These are phyloP conservation scores for Gasterosteus aculeatus DNA, from an alignment of 2,113 vertebrate genomes.

Conservation along the genomic window DNA sequence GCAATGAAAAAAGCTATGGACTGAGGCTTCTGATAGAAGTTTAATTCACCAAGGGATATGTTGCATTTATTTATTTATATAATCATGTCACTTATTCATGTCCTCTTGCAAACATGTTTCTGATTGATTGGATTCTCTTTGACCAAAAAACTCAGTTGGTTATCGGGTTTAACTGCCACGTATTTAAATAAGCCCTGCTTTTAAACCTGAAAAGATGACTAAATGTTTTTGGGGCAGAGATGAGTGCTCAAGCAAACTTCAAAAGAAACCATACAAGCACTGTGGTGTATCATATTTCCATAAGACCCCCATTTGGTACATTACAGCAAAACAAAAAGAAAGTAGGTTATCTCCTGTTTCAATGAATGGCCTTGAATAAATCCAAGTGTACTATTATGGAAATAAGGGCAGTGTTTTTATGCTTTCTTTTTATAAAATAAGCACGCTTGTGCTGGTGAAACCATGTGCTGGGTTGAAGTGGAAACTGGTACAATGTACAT, in stretches of 20 bases:
- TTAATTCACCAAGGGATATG: conserved; percentile 65
- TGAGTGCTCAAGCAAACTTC: conserved; percentile 36
- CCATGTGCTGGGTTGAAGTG: neutral
- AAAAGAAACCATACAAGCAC: conserved; percentile 18
- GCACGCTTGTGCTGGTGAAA: neutral
- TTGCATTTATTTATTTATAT: conserved; percentile 68
- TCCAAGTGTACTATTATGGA: neutral
- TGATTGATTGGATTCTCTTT: conserved; percentile 57
- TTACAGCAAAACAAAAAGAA: conserved; percentile 1
- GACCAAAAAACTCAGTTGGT: conserved; percentile 47
- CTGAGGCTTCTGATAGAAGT: conserved; percentile 65
- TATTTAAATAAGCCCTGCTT: conserved; percentile 44
- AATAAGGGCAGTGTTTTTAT: neutral
- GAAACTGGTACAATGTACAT: neutral
- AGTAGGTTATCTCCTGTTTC: neutral
- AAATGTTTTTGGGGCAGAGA: conserved; percentile 40
- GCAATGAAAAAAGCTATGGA: conserved; percentile 63
- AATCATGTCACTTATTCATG: conserved; percentile 40
- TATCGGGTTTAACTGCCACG: conserved; percentile 48
- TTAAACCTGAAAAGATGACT: conserved; percentile 50
- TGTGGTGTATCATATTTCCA: conserved; percentile 11
- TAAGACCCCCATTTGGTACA: neutral
- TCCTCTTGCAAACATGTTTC: conserved; percentile 43
- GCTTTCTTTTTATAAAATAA: neutral
- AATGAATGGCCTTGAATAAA: neutral